Conservation (phyloP, 2,113 vertebrate genomes). For the Motacilla tschutschensis region DNA sequence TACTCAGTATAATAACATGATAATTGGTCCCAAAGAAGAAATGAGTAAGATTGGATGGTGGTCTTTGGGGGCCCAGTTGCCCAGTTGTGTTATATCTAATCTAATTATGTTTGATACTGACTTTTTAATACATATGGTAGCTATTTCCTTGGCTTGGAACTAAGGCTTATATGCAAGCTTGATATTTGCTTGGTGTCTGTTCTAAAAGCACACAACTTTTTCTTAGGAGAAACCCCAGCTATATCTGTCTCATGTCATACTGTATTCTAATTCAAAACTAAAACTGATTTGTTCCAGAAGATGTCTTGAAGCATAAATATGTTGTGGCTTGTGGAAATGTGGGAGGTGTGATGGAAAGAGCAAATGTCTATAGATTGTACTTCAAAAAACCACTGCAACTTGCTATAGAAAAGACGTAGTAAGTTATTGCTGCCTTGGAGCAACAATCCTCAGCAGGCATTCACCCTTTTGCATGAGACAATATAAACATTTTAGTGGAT, state of each 20-base stretch:
- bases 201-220: constrained; percentile 28
- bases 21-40: constrained; percentile 45
- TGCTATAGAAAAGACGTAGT: constrained; percentile 44
- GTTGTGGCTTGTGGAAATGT: constrained; percentile 55
- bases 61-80: constrained; percentile 24
- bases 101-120: constrained; percentile 38
- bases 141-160: constrained; percentile 34
- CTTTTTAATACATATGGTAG: constrained; percentile 53
- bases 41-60: constrained; percentile 21
- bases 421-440: constrained; percentile 57
- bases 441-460: constrained; percentile 35
- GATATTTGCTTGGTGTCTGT: constrained; percentile 15
- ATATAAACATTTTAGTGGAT: constrained; percentile 56
- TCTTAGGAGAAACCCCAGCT: constrained; percentile 15
- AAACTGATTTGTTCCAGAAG: constrained; percentile 60
- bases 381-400: constrained; percentile 36
- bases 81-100: constrained; percentile 41
- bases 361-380: constrained; percentile 50
- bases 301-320: constrained; percentile 55
- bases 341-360: constrained; percentile 61
- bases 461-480: constrained; percentile 36
- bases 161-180: background rate
- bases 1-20: background rate
- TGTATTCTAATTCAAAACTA: constrained; percentile 33
- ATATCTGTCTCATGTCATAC: constrained; percentile 53